Base-by-base conservation (phyloP, 2,888 invertebrate genomes). In the Smittia sp. region DNA sequence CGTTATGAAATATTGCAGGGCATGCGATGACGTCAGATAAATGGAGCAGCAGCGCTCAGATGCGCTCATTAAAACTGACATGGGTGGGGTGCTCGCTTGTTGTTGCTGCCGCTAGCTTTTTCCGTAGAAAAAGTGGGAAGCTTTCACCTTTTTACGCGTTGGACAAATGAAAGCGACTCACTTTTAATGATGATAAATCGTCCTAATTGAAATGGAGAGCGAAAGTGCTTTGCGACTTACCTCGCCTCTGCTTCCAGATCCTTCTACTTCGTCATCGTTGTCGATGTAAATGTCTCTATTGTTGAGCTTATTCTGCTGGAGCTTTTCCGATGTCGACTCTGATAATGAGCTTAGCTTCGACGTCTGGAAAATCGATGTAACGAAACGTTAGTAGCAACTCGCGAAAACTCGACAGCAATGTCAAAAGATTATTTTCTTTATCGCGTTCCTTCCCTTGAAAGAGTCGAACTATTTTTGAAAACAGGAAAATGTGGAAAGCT, bases 261-360 rank as follows among this genome's bases (percentile, higher is more conserved):
- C 89, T 80, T 92, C 92, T 79, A 89, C 86, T 78, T 85, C 87
- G 79, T 90, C 91, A 83, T 90, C 91, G 83, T 90, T 91, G 84
- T 91, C 91, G 80, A 91, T 87, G 83, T 90, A 90, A 78, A 90
- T 86, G 80, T 90, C 90, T 72, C 39, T 62, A 27, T 72, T 62
- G 46, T 62, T 72, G 20, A 27, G 20, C 38, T 72, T 72, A 27
- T 72, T 62, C 52, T 22, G 62, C 39, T 58, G 52, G 1, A 72
- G 15, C 18, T 72, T 72, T 58, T 72, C 72, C n/a, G 58, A 22
- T n/a, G 38, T 58, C n/a, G 72, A 11, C 7, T 72, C 62, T 62
- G 62, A 70, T 15, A 70, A 54, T 9, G 69, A 52, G 32, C 52
- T 70, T 9, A 24, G 18, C 20, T 68, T 68, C 1, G 68, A 68